A percentile compares a stretch with the other conserved stretches of the same genome.
Evolutionary conservation across 2,797 vertebrate species (phyloP).

Genomic region (Pseudocheirus occidentalis): DNA sequence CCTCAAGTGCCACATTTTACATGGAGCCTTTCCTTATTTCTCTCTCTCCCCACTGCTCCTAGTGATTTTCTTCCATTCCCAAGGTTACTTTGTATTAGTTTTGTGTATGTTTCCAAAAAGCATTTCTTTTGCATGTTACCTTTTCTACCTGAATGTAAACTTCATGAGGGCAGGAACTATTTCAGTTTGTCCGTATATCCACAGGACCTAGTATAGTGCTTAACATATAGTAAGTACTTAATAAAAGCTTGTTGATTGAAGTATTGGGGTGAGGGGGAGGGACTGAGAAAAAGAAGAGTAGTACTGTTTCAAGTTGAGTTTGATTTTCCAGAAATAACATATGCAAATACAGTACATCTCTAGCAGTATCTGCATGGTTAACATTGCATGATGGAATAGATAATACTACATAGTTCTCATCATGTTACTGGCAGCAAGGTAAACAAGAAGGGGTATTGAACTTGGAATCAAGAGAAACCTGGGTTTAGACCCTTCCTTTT

Average conservation of each 20-base stretch:
- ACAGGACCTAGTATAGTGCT: background rate
- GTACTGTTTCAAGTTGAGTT: conserved; percentile 20
- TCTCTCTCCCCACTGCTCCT: background rate
- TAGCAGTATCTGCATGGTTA: conserved; percentile 2
- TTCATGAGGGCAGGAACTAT: background rate
- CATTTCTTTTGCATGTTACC: background rate
- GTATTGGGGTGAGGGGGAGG: conserved; percentile 5
- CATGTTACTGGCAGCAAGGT: background rate
- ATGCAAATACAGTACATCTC: background rate
- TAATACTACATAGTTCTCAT: background rate
- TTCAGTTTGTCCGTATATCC: background rate
- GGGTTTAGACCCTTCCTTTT: background rate
- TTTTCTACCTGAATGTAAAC: background rate
- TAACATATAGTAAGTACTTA: background rate
- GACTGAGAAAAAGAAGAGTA: background rate
- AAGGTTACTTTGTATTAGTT: background rate
- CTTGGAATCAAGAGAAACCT: background rate
- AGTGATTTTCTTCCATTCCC: background rate
- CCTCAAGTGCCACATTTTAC: background rate
- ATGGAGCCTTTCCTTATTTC: background rate
- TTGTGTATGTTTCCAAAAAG: background rate
- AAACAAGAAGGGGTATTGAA: background rate
- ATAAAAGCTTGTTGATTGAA: background rate
- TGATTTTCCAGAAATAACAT: conserved; percentile 32
- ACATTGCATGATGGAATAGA: background rate